phyloP scores from a whole-genome alignment of 1,140 invertebrate genomes.

The Propsilocerus akamusi region DNA sequence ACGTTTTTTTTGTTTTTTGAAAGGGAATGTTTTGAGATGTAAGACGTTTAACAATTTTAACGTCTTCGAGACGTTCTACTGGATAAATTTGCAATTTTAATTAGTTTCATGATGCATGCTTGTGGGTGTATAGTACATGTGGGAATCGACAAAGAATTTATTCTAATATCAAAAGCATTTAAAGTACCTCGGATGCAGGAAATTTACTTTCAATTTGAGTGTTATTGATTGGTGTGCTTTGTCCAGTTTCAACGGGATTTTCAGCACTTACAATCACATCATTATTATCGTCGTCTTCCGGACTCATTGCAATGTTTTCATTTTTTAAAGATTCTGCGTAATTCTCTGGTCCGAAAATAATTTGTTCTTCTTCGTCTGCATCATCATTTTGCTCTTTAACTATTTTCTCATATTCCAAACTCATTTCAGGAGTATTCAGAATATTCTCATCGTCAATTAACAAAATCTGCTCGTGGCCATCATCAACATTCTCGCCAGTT shows the following conservation, averaged over 20 bases:
- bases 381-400: not conserved
- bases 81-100: too few relatives aligned
- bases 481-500: not conserved
- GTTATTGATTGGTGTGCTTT: slow-evolving; percentile 30
- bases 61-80: too few relatives aligned
- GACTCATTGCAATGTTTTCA: not conserved
- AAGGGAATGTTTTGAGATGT: too few relatives aligned
- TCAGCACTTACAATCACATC: slow-evolving; percentile 13
- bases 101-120: too few relatives aligned
- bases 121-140: too few relatives aligned
- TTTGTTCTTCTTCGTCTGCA: slow-evolving; percentile 6
- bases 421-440: not conserved
- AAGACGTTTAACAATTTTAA: too few relatives aligned
- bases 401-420: not conserved
- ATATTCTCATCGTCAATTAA: not conserved
- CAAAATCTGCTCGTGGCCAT: not conserved
- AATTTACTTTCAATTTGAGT: too few relatives aligned
- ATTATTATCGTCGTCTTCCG: slow-evolving; percentile 5
- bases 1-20: slow-evolving; percentile 2
- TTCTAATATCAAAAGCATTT: too few relatives aligned
- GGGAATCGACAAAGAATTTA: too few relatives aligned
- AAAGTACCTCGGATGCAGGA: too few relatives aligned
- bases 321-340: slow-evolving; percentile 6
- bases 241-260: slow-evolving; percentile 32
- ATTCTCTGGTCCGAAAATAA: slow-evolving; percentile 3